Evolutionary conservation across 2,888 invertebrate genomes (phyloP).

Genomic region (Oligia strigilis): DNA sequence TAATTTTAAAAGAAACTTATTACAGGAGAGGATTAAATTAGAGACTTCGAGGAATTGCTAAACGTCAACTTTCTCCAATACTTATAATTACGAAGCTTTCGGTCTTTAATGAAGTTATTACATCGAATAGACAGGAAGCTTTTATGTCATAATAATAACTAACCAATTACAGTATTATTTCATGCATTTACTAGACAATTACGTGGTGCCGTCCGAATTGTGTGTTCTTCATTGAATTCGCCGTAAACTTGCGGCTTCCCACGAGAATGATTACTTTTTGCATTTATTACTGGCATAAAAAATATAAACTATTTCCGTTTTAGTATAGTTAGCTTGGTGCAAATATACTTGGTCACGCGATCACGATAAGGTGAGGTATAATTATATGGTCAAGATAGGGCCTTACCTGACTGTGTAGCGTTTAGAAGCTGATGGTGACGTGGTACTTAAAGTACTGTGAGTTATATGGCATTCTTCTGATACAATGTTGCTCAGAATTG

Average conservation of each 20-base stretch:
- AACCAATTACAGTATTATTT: conserved; percentile 53
- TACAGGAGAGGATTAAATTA: conserved; percentile 25
- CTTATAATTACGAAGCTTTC: conserved; percentile 7
- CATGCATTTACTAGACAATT: conserved; percentile 58
- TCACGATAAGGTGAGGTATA: conserved; percentile 57
- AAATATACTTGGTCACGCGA: conserved; percentile 72
- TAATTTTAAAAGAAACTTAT: conserved; percentile 24
- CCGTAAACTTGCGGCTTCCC: conserved; percentile 65
- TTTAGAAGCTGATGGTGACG: conserved; percentile 22
- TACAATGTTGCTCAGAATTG: conserved; percentile 52
- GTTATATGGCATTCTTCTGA: conserved; percentile 31
- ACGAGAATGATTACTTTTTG: conserved; percentile 73
- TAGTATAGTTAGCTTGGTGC: conserved; percentile 56
- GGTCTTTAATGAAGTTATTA: conserved; percentile 26
- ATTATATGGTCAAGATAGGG: conserved; percentile 54
- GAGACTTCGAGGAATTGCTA: conserved; percentile 13
- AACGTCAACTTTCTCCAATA: conserved; percentile 29
- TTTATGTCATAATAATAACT: conserved; percentile 38
- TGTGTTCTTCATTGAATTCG: conserved; percentile 54
- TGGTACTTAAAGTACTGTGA: conserved; percentile 15
- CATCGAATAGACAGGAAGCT: conserved; percentile 1
- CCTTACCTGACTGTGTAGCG: conserved; percentile 11
- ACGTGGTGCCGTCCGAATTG: conserved; percentile 45
- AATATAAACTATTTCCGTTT: conserved; percentile 74
- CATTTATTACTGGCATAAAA: conserved; percentile 67